Evolutionary conservation across 2,113 vertebrate species (phyloP), one percentile per base, ranked within the genome.

Genomic region (Morone saxatilis): DNA sequence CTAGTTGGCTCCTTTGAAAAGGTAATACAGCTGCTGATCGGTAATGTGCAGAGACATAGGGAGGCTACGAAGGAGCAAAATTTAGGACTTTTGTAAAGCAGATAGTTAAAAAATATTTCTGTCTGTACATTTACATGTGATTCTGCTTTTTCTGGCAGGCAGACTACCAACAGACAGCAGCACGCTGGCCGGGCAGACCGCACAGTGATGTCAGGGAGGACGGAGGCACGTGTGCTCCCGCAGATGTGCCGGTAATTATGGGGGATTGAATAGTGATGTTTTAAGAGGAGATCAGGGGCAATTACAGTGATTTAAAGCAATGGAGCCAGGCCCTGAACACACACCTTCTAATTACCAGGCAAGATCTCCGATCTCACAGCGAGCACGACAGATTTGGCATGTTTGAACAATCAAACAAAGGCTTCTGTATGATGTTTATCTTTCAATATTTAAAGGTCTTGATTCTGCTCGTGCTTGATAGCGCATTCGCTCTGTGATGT

Each of bases 171-270:
- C 20, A 57, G 63, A 53, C 4, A 68, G 72, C 78, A 51, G 73
- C 57, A 62, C 45, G 13, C 14, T 45, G 79, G 22, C 61, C 75
- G n/a, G 70, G 67, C 77, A 54, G 71, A 40, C 65, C 56, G 31
- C 40, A 71, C 61, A 19, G 61, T 88, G 91, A 93, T 91, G 91
- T 93, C 93, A 92, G 73, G 43, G 43, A 79, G 85, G 84, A 86
- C 20, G 7, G 65, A 71, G 84, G 81, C 91, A 88, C 78, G 71
- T 90, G 88, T 71, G 88, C 83, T 77, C 57, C 70, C 81, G 60
- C 94, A 94, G 94, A 94, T 94, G 93, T 93, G 89, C 91, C 84
- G 91, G 91, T 94, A 94, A 94, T 94, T 92, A 91, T 19, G 40
- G 92, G 72, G 88, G 89, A 59, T 90, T 91, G 88, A 91, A 94